Evolutionary conservation across 2,113 vertebrate genomes (phyloP).

Genomic region (Desmodus rotundus): DNA sequence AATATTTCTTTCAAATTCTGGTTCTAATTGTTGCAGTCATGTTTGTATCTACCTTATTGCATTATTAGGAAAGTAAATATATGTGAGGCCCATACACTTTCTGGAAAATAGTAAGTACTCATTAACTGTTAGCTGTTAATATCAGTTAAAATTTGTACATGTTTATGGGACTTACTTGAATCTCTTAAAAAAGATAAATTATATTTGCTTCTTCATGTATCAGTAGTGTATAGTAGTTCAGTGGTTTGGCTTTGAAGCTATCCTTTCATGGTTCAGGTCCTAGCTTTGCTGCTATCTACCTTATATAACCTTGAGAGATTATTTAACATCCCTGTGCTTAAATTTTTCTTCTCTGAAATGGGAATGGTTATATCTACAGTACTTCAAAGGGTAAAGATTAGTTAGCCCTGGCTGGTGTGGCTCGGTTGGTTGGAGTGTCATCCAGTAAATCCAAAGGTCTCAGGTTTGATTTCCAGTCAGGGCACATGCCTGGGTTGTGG

Average conservation of each 20-base stretch:
- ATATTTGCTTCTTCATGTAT: neutral
- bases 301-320: neutral
- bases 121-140: neutral
- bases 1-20: neutral
- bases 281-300: neutral
- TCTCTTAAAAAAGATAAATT: neutral
- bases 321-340: neutral
- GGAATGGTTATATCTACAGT: neutral
- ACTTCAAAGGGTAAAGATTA: neutral
- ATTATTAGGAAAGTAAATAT: neutral
- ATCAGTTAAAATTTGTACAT: neutral
- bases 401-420: no score
- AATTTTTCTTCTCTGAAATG: slow-evolving; percentile 4
- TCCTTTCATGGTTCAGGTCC: neutral
- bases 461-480: no score
- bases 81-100: neutral
- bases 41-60: neutral
- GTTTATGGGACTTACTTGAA: neutral
- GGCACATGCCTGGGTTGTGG: no score
- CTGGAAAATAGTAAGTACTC: neutral
- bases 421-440: no score
- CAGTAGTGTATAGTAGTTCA: neutral
- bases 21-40: neutral
- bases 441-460: no score
- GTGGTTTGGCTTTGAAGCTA: neutral